Percentiles rank a stretch among this genome's conserved stretches.
phyloP scores from a whole-genome alignment of 2,113 vertebrate genomes.

The Sebastes fasciatus region DNA sequence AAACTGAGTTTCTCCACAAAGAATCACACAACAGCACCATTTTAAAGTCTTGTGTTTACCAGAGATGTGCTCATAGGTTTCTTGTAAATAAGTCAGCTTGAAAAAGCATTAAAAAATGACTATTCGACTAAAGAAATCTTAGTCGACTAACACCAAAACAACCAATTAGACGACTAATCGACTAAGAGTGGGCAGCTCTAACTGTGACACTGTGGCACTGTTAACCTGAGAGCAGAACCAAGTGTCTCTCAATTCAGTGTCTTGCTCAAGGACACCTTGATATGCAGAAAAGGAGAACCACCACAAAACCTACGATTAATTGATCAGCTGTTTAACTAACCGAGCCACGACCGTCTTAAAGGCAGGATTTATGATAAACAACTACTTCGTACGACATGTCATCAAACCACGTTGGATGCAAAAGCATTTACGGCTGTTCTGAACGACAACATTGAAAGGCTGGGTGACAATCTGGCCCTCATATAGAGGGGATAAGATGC shows the following conservation, averaged over 20 bases:
- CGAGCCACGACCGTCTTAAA: background rate
- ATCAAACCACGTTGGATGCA: background rate
- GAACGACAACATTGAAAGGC: background rate
- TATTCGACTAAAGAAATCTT: no score
- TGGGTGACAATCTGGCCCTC: background rate
- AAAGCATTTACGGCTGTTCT: background rate
- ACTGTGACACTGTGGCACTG: background rate
- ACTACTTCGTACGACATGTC: background rate
- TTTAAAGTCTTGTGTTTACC: no score
- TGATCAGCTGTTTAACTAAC: background rate
- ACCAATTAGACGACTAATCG: no score
- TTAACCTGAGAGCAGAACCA: constrained; percentile 9
- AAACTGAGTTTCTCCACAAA: no score
- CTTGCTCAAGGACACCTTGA: background rate
- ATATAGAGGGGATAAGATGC: background rate
- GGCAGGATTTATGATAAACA: background rate
- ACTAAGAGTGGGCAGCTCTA: no score
- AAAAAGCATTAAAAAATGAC: no score
- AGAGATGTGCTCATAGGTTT: no score
- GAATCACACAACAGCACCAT: no score
- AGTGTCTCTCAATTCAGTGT: background rate
- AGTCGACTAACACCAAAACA: no score
- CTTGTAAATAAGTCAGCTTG: no score
- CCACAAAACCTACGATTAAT: background rate
- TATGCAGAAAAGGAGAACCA: background rate